phyloP scores from a whole-genome alignment of 2,797 vertebrate genomes.

The Oreochromis mossambicus region DNA sequence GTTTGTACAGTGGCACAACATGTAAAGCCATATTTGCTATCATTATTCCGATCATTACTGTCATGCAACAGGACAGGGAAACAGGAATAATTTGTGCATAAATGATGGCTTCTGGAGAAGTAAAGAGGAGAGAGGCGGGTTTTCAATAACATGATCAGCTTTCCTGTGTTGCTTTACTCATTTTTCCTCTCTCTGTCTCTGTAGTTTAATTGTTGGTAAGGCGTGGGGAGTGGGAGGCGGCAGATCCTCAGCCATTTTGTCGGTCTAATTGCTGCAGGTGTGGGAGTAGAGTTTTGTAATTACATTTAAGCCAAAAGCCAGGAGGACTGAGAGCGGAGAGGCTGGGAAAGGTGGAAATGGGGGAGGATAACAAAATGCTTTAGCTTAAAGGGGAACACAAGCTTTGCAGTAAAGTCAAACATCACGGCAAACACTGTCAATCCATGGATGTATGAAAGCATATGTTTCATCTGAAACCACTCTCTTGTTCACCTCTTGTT shows the following conservation, averaged over 20 bases:
- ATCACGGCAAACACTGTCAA: background rate
- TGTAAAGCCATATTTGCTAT: conserved; percentile 43
- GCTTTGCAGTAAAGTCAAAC: background rate
- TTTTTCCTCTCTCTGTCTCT: background rate
- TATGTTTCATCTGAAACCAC: background rate
- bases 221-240: background rate
- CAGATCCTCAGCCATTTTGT: conserved; percentile 25
- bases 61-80: conserved; percentile 39
- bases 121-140: conserved; percentile 1
- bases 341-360: background rate
- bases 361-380: conserved; percentile 10
- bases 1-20: background rate
- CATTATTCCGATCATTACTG: conserved; percentile 49
- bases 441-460: background rate
- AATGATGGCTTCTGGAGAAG: conserved; percentile 10
- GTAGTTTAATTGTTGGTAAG: conserved; percentile 20
- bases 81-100: conserved; percentile 46
- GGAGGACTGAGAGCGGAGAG: background rate
- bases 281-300: conserved; percentile 36
- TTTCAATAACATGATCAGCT: conserved; percentile 50
- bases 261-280: conserved; percentile 33
- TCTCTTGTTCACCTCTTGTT: background rate
- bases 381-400: background rate
- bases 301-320: conserved; percentile 19
- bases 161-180: background rate